A percentile compares a stretch with the other conserved stretches of the same genome.
Conservation (phyloP, 2,888 invertebrate genomes). For the Leptinotarsa peninsularis region DNA sequence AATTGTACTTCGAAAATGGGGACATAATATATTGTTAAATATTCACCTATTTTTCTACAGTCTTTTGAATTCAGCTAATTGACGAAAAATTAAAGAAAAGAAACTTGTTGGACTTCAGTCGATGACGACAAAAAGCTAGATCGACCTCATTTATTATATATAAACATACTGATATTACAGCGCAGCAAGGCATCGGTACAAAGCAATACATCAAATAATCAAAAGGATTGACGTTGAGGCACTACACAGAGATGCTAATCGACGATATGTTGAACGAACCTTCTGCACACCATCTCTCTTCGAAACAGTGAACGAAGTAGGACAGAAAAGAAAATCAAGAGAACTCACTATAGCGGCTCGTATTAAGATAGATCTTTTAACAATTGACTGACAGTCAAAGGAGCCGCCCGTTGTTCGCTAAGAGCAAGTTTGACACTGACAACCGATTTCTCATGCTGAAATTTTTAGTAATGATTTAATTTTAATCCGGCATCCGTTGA, state of each 20-base stretch:
- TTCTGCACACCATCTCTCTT: slow-evolving; percentile 22
- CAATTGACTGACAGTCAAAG: slow-evolving; percentile 62
- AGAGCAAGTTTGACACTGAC: slow-evolving; percentile 56
- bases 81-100: neutral
- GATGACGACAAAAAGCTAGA: slow-evolving; percentile 12
- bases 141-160: slow-evolving; percentile 18
- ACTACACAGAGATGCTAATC: slow-evolving; percentile 55
- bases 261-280: slow-evolving; percentile 29
- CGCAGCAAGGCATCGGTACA: slow-evolving; percentile 43
- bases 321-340: slow-evolving; percentile 19
- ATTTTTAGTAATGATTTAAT: slow-evolving; percentile 58
- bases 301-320: slow-evolving; percentile 5
- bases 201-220: slow-evolving; percentile 55
- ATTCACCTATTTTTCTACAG: neutral
- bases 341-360: slow-evolving; percentile 48
- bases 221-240: slow-evolving; percentile 55
- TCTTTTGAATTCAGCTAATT: neutral
- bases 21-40: too few relatives aligned
- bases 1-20: too few relatives aligned
- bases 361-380: slow-evolving; percentile 62
- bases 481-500: slow-evolving; percentile 56
- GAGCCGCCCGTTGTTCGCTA: slow-evolving; percentile 57
- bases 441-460: slow-evolving; percentile 56
- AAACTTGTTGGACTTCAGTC: neutral
- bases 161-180: slow-evolving; percentile 43